These are phyloP conservation scores for Emesis russula DNA, from an alignment of 2,888 invertebrate species.

Conservation along the genomic window DNA sequence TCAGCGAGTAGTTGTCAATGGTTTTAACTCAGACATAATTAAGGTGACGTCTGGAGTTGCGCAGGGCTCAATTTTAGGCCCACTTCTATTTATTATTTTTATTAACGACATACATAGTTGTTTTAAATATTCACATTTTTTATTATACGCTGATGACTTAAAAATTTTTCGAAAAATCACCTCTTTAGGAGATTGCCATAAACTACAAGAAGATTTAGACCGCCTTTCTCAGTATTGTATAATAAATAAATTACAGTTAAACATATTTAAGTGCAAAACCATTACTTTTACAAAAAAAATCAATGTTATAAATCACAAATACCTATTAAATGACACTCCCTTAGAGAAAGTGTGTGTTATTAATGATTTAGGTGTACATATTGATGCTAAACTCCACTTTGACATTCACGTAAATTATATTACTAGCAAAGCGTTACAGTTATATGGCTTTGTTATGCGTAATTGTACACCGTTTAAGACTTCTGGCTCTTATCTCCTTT, in stretches of 20 bases:
- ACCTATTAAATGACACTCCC: not conserved
- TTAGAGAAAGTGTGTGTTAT: not conserved
- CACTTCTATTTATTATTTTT: not conserved
- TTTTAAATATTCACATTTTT: not conserved
- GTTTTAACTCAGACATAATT: not conserved
- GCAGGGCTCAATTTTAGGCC: not conserved
- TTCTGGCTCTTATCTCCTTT: no score
- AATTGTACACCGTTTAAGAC: no score
- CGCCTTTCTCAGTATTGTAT: not conserved
- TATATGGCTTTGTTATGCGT: no score
- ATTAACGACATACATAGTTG: not conserved
- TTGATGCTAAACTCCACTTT: not conserved
- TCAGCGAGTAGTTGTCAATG: not conserved
- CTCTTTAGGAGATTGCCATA: not conserved
- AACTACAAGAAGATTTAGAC: not conserved
- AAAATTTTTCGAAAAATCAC: not conserved
- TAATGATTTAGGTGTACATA: not conserved
- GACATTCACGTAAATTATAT: slow-evolving; percentile 12
- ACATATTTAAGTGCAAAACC: not conserved
- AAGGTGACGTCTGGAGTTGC: not conserved
- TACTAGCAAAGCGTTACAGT: not conserved
- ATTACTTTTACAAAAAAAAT: not conserved
- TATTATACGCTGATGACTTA: not conserved
- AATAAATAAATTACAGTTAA: not conserved
- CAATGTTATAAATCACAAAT: not conserved